A percentile compares a stretch with the other conserved stretches of the same genome.
These are phyloP conservation scores for Parnassius orleans DNA, from an alignment of 2,888 invertebrate genomes.

Conservation along the genomic window DNA sequence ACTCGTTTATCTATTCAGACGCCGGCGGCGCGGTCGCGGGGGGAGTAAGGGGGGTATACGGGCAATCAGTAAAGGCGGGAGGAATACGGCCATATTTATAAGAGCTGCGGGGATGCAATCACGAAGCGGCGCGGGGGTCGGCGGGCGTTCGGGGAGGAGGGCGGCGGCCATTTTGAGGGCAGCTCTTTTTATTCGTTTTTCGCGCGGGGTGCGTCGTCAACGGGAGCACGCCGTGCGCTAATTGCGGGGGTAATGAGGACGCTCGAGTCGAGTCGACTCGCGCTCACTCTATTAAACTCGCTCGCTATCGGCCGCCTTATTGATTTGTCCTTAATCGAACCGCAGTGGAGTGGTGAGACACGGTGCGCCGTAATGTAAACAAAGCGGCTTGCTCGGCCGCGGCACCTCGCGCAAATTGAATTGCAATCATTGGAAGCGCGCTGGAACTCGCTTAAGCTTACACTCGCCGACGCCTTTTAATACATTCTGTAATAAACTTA, in stretches of 20 bases:
- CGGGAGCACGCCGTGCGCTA: slow-evolving; percentile 78
- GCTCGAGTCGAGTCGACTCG: slow-evolving; percentile 68
- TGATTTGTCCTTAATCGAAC: slow-evolving; percentile 78
- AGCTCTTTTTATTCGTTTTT: slow-evolving; percentile 84
- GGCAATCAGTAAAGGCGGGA: slow-evolving; percentile 82
- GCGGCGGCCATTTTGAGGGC: slow-evolving; percentile 88
- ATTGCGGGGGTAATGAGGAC: slow-evolving; percentile 81
- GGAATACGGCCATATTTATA: slow-evolving; percentile 82
- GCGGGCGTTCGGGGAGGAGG: slow-evolving; percentile 70
- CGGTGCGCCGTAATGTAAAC: slow-evolving; percentile 63
- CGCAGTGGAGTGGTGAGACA: slow-evolving; percentile 49
- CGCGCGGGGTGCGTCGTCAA: slow-evolving; percentile 79
- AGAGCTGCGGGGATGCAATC: slow-evolving; percentile 82
- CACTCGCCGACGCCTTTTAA: slow-evolving; percentile 28
- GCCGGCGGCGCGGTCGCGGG: slow-evolving; percentile 81
- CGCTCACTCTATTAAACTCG: slow-evolving; percentile 79
- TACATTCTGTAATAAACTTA: slow-evolving; percentile 16
- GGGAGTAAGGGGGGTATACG: slow-evolving; percentile 80
- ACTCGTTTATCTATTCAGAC: slow-evolving; percentile 83
- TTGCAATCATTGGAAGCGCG: slow-evolving; percentile 62
- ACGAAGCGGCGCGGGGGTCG: slow-evolving; percentile 79
- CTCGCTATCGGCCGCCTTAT: slow-evolving; percentile 78
- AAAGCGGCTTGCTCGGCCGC: slow-evolving; percentile 45
- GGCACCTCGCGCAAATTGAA: slow-evolving; percentile 61
- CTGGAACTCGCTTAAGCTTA: slow-evolving; percentile 32